These are phyloP conservation scores for Gobio gobio DNA, from an alignment of 2,113 vertebrate genomes.

Conservation along the genomic window DNA sequence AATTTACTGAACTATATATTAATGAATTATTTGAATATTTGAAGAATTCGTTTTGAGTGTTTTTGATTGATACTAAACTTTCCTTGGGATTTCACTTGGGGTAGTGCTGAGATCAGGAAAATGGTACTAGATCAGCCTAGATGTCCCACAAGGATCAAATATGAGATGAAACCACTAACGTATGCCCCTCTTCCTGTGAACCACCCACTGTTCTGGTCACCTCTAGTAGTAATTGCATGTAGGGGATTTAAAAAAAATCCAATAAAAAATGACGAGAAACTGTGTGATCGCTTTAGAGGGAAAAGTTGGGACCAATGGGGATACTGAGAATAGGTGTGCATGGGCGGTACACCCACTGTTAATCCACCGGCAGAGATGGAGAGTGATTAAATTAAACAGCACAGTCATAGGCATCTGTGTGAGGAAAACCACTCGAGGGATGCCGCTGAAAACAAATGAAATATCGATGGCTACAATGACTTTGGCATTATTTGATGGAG, in stretches of 20 bases:
- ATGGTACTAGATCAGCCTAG: background rate
- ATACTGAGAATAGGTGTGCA: slow-evolving; percentile 45
- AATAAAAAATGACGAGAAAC: slow-evolving; percentile 30
- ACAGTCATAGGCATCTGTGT: slow-evolving; percentile 32
- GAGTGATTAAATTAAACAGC: slow-evolving; percentile 53
- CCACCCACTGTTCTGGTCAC: slow-evolving; percentile 52
- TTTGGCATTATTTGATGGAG: slow-evolving; percentile 51
- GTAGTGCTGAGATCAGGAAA: background rate
- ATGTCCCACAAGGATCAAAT: background rate
- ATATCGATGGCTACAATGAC: slow-evolving; percentile 56
- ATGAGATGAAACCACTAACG: slow-evolving; percentile 42
- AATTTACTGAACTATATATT: no score
- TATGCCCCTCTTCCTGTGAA: slow-evolving; percentile 24
- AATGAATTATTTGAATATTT: background rate
- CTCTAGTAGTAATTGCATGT: slow-evolving; percentile 39
- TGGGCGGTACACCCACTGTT: slow-evolving; percentile 50
- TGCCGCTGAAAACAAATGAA: slow-evolving; percentile 51
- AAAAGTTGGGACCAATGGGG: slow-evolving; percentile 38
- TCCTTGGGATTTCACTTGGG: background rate
- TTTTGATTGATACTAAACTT: background rate
- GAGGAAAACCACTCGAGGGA: slow-evolving; percentile 39
- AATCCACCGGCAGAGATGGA: slow-evolving; percentile 17
- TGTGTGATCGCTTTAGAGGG: slow-evolving; percentile 24
- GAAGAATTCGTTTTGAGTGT: background rate
- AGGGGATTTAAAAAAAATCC: slow-evolving; percentile 23